These are phyloP conservation scores for Steatornis caripensis DNA, from an alignment of 2,113 vertebrate genomes.

Conservation along the genomic window DNA sequence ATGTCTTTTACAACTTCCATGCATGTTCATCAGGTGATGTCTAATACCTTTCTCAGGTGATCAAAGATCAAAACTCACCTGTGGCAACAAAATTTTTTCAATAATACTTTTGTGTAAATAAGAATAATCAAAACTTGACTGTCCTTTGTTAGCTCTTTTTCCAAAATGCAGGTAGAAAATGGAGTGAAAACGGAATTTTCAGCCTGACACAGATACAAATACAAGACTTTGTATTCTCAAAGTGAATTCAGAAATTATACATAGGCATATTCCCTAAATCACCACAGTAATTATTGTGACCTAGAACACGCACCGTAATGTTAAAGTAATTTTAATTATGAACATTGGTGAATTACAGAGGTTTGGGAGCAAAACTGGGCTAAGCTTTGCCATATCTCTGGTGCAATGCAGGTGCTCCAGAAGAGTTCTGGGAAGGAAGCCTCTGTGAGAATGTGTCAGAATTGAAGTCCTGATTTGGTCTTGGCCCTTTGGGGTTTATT, in stretches of 20 bases:
- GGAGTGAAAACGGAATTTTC: neutral
- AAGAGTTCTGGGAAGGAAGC: neutral
- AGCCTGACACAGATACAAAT: constrained; percentile 10
- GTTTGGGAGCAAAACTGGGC: neutral
- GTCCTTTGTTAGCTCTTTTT: neutral
- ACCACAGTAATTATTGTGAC: constrained; percentile 44
- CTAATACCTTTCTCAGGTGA: neutral
- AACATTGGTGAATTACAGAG: neutral
- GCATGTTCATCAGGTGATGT: neutral
- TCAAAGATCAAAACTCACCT: neutral
- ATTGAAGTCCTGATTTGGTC: neutral
- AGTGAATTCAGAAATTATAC: neutral
- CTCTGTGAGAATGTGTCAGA: neutral
- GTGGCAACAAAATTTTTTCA: neutral
- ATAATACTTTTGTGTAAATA: neutral
- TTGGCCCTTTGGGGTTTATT: neutral
- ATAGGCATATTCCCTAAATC: constrained; percentile 39
- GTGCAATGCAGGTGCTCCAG: neutral
- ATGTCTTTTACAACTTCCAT: neutral
- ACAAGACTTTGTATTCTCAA: neutral
- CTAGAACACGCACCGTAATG: constrained; percentile 2
- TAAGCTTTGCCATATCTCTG: neutral
- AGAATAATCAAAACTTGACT: accelerated
- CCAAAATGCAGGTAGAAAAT: neutral
- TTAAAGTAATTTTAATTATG: constrained; percentile 15